Conservation (phyloP, 1,140 invertebrate genomes). For the Euwallacea similis region DNA sequence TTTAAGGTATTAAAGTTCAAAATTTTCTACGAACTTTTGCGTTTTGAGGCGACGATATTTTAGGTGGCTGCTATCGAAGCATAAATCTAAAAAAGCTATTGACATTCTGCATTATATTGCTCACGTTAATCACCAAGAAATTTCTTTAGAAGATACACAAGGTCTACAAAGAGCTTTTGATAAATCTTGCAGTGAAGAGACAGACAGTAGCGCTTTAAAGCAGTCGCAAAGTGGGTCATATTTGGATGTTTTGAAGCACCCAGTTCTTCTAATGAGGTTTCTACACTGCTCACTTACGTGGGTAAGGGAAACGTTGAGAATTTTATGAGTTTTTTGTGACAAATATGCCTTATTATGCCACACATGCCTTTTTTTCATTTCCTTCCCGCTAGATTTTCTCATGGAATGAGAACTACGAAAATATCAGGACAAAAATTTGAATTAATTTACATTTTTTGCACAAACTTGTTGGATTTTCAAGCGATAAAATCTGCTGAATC, state of each 20-base stretch:
- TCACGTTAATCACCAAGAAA: too few species aligned
- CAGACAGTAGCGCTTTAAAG: too few species aligned
- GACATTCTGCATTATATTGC: background rate
- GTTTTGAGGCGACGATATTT: background rate
- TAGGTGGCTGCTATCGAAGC: conserved; percentile 71
- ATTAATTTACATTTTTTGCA: background rate
- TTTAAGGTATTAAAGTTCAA: conserved; percentile 53
- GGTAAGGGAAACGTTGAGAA: conserved; percentile 8
- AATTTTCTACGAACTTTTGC: too few species aligned
- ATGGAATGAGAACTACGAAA: background rate
- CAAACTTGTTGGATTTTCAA: background rate
- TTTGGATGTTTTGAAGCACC: conserved; percentile 12
- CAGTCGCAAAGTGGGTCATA: background rate
- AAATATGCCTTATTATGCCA: too few species aligned
- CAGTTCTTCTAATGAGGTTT: conserved; percentile 27
- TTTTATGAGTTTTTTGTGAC: too few species aligned
- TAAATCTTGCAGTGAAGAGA: too few species aligned
- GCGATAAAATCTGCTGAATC: too few species aligned
- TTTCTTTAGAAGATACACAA: too few species aligned
- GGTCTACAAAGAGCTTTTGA: too few species aligned
- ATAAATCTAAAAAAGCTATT: conserved; percentile 64
- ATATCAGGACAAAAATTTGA: background rate
- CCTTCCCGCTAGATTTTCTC: too few species aligned
- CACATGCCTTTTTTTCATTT: too few species aligned
- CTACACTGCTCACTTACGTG: conserved; percentile 35